Evolutionary conservation across 2,113 vertebrate genomes (phyloP).

Genomic region (Empidonax alnorum): DNA sequence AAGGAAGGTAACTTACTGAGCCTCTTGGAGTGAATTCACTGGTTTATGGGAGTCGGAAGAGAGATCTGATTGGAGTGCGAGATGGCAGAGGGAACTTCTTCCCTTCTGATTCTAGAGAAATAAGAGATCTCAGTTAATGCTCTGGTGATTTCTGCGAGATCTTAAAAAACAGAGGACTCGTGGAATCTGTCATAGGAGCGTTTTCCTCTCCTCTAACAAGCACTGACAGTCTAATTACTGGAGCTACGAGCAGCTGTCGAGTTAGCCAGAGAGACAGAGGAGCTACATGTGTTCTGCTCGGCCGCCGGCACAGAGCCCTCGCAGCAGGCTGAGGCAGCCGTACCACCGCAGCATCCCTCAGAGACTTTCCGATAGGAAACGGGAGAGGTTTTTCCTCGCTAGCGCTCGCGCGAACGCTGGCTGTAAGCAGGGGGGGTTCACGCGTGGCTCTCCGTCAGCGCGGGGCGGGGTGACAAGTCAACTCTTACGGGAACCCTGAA

Average conservation of each 20-base stretch:
- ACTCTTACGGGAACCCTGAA: neutral
- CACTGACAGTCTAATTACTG: slow-evolving; percentile 98
- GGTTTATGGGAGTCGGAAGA: neutral
- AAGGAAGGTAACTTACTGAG: neutral
- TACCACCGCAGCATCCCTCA: neutral
- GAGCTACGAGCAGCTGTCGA: slow-evolving; percentile 95
- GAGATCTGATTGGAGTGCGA: slow-evolving; percentile 24
- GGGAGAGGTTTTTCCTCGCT: neutral
- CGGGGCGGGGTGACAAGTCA: neutral
- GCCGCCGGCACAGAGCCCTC: slow-evolving; percentile 11
- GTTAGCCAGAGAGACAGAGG: slow-evolving; percentile 78
- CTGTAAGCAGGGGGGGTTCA: neutral
- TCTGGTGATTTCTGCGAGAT: slow-evolving; percentile 74
- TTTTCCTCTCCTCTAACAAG: slow-evolving; percentile 91
- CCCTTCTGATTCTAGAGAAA: slow-evolving; percentile 27
- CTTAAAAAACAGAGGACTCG: slow-evolving; percentile 74
- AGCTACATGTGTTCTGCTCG: slow-evolving; percentile 75
- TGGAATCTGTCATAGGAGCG: slow-evolving; percentile 88
- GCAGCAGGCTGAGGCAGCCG: neutral
- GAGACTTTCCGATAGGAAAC: neutral
- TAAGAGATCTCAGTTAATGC: slow-evolving; percentile 73
- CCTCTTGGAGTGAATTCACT: neutral
- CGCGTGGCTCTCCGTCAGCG: neutral
- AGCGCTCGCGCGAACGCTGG: neutral
- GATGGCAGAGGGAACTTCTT: neutral